These are phyloP conservation scores for Bos javanicus DNA, from an alignment of 2,113 vertebrate genomes.

Conservation along the genomic window DNA sequence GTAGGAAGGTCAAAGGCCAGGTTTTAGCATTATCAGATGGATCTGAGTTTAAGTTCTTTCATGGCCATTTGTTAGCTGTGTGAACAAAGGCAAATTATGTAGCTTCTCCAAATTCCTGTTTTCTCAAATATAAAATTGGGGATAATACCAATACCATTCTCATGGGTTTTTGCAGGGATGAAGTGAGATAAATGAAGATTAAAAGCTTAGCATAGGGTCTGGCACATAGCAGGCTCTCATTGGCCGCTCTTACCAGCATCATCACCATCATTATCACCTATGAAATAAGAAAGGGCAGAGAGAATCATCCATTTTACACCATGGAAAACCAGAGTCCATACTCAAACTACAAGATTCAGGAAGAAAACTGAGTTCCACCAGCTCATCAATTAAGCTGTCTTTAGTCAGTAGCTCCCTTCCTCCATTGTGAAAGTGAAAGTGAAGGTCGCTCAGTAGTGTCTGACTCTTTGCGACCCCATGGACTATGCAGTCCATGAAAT, in stretches of 20 bases:
- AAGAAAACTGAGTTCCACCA: background rate
- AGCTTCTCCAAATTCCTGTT: background rate
- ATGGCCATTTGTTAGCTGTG: background rate
- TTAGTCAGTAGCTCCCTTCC: background rate
- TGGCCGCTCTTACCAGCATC: background rate
- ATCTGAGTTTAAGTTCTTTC: background rate
- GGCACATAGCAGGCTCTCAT: no score
- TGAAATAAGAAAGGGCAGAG: background rate
- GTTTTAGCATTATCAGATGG: background rate
- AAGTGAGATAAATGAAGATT: background rate
- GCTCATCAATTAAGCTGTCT: background rate
- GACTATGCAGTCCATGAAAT: background rate
- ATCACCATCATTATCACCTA: background rate
- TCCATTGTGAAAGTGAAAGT: background rate
- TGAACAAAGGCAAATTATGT: fast-evolving
- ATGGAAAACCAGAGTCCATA: background rate
- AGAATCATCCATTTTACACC: background rate
- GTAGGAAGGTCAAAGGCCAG: background rate
- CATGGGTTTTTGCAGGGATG: background rate
- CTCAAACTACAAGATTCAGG: background rate
- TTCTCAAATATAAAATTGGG: background rate
- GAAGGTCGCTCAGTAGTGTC: background rate
- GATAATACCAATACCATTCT: background rate
- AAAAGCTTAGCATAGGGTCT: background rate
- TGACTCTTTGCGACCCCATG: background rate